A percentile compares a stretch with the other conserved stretches of the same genome.
Conservation (phyloP, 1,140 invertebrate species). For the Papilio dardanus region DNA sequence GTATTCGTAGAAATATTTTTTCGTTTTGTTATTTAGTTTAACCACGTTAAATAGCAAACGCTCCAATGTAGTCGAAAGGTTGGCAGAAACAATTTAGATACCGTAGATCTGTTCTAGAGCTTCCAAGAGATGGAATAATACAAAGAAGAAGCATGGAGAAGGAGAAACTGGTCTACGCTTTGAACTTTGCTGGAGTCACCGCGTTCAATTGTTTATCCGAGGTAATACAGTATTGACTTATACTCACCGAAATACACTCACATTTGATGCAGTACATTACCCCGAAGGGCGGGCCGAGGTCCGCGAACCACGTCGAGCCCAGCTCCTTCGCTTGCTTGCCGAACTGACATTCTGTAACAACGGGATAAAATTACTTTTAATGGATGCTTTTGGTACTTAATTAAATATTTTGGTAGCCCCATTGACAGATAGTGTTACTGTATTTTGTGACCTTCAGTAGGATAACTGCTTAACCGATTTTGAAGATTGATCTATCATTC, state of each 20-base stretch:
- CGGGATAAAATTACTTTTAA: background rate
- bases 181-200: no score
- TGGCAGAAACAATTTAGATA: no score
- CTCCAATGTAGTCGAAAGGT: no score
- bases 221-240: conserved; percentile 43
- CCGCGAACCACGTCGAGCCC: conserved; percentile 94
- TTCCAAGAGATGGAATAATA: no score
- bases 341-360: conserved; percentile 94
- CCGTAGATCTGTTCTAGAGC: no score
- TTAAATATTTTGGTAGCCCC: no score
- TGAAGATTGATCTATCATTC: background rate
- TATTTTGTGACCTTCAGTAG: background rate
- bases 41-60: no score
- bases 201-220: conserved; percentile 9
- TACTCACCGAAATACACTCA: conserved; percentile 94
- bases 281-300: conserved; percentile 94
- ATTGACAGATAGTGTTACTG: no score
- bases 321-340: conserved; percentile 93
- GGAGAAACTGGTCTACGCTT: no score
- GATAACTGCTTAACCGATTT: background rate
- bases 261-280: conserved; percentile 97
- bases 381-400: background rate
- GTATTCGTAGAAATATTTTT: no score
- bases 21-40: no score
- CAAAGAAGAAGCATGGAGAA: no score